Percentiles rank a stretch among this genome's conserved stretches.
These are phyloP conservation scores for Agrotis puta DNA, from an alignment of 2,888 invertebrate genomes.

Conservation along the genomic window DNA sequence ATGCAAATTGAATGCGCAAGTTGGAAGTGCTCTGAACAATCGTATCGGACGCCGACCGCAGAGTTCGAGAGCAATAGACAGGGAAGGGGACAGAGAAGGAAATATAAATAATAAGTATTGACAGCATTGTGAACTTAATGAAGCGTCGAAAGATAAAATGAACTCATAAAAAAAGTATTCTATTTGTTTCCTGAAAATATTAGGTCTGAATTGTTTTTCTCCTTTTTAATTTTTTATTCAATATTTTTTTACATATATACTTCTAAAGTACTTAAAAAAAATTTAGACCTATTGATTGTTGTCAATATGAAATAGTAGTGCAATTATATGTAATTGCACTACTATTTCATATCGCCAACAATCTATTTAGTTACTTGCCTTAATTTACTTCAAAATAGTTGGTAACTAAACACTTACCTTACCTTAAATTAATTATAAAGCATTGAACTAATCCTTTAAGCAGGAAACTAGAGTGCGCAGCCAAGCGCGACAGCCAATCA, in stretches of 20 bases:
- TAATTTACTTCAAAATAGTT: not conserved
- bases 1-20: conserved; percentile 86
- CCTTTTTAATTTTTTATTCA: too few relatives aligned
- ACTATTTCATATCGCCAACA: too few relatives aligned
- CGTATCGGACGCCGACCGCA: conserved; percentile 76
- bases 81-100: not conserved
- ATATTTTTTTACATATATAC: too few relatives aligned
- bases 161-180: too few relatives aligned
- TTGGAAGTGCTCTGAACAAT: conserved; percentile 82
- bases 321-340: too few relatives aligned
- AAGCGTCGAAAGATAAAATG: not conserved
- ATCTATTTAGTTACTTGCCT: not conserved
- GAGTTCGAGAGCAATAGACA: conserved; percentile 60
- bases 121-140: too few relatives aligned
- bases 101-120: not conserved
- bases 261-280: too few relatives aligned
- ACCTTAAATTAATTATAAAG: conserved; percentile 21
- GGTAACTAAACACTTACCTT: not conserved
- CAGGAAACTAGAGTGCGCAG: conserved; percentile 37
- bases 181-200: too few relatives aligned
- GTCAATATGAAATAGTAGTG: too few relatives aligned
- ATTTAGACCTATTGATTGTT: too few relatives aligned
- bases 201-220: too few relatives aligned
- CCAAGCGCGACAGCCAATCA: conserved; percentile 42
- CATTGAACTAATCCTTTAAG: conserved; percentile 43